Percentiles rank a stretch among this genome's conserved stretches.
phyloP scores from a whole-genome alignment of 1,140 invertebrate genomes.

The Papilio glaucus region DNA sequence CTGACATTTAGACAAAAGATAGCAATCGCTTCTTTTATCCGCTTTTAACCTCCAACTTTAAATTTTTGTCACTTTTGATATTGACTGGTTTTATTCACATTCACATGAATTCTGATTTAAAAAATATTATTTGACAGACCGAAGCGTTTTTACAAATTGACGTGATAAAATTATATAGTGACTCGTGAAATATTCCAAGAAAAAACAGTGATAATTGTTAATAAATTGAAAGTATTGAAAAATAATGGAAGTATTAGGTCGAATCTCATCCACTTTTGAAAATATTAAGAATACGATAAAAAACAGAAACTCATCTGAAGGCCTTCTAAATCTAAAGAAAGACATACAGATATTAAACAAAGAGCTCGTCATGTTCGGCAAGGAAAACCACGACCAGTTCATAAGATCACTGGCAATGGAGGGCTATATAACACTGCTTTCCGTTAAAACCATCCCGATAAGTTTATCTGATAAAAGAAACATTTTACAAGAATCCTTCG shows the following conservation, averaged over 20 bases:
- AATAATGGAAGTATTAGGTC: slow-evolving; percentile 64
- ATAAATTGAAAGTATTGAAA: slow-evolving; percentile 40
- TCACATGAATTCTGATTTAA: slow-evolving; percentile 6
- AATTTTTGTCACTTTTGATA: background rate
- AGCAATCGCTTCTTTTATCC: background rate
- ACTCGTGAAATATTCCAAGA: slow-evolving; percentile 11
- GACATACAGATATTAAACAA: slow-evolving; percentile 62
- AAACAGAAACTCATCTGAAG: slow-evolving; percentile 57
- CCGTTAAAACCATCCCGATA: slow-evolving; percentile 65
- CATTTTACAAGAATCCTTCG: slow-evolving; percentile 57
- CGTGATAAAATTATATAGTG: slow-evolving; percentile 18
- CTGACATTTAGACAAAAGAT: no score
- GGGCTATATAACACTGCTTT: slow-evolving; percentile 64
- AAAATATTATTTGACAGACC: slow-evolving; percentile 5
- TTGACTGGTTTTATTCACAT: slow-evolving; percentile 19
- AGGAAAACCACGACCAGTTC: slow-evolving; percentile 63
- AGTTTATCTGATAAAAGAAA: slow-evolving; percentile 65
- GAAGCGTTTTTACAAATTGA: slow-evolving; percentile 26
- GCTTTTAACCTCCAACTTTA: slow-evolving; percentile 19
- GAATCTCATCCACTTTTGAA: slow-evolving; percentile 65
- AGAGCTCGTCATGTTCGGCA: slow-evolving; percentile 62
- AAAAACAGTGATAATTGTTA: background rate
- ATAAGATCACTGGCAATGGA: slow-evolving; percentile 72
- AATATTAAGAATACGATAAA: slow-evolving; percentile 61
- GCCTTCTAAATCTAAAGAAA: slow-evolving; percentile 60